These are phyloP conservation scores for Rynchops niger DNA, from an alignment of 2,113 vertebrate genomes.

Conservation along the genomic window DNA sequence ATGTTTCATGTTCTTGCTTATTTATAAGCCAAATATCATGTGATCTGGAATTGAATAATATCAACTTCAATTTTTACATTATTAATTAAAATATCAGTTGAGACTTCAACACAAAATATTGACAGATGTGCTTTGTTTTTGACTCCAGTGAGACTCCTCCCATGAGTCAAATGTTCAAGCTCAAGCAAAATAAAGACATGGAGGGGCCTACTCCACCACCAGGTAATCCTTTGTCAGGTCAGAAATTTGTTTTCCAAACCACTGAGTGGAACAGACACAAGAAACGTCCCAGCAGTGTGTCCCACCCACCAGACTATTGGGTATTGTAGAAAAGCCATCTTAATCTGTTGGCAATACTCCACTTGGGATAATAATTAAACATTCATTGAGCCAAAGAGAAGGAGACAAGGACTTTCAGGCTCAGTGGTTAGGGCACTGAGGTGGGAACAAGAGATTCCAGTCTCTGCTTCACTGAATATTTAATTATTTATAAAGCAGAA, in stretches of 20 bases:
- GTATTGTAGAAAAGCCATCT: neutral
- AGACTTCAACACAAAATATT: neutral
- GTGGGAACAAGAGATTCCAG: neutral
- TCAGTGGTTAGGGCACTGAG: neutral
- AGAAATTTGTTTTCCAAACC: neutral
- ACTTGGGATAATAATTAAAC: constrained; percentile 13
- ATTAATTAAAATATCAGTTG: neutral
- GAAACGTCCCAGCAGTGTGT: neutral
- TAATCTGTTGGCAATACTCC: neutral
- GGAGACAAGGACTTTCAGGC: neutral
- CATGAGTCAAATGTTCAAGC: neutral
- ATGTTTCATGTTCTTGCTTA: neutral
- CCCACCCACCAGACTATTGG: neutral
- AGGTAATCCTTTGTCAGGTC: neutral
- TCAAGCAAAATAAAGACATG: neutral
- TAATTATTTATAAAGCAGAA: constrained; percentile 19
- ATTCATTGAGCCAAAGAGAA: neutral
- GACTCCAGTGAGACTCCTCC: neutral
- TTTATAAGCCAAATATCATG: neutral
- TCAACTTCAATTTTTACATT: neutral
- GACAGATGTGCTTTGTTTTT: neutral
- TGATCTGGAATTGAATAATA: neutral
- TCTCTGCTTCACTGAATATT: neutral
- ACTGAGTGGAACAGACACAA: neutral
- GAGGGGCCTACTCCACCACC: neutral